Percentiles rank a stretch among this genome's conserved stretches.
These are phyloP conservation scores for Cancer borealis DNA, from an alignment of 2,888 invertebrate genomes.

Conservation along the genomic window DNA sequence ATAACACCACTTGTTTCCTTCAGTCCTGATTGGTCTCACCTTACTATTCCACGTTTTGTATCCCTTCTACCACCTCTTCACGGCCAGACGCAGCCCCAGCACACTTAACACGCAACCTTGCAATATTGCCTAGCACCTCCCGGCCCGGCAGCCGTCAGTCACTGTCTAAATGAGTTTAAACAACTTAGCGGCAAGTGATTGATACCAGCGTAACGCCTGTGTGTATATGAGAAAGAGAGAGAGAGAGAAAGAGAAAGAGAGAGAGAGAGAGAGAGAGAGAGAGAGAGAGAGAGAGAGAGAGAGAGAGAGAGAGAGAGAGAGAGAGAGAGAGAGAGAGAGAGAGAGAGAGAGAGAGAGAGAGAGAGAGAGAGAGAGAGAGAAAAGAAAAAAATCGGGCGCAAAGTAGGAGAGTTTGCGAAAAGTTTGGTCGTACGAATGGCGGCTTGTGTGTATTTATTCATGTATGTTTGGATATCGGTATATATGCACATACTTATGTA, in stretches of 20 bases:
- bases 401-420: not conserved
- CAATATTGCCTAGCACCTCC: not conserved
- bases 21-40: too few species aligned
- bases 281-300: not conserved
- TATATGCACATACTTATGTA: not conserved
- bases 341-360: conserved; percentile 36
- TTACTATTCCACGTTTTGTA: too few species aligned
- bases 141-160: not conserved
- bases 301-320: not conserved
- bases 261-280: not conserved
- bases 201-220: not conserved
- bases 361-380: conserved; percentile 13
- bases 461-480: not conserved
- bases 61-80: too few species aligned
- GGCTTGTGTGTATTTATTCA: too few species aligned
- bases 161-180: not conserved
- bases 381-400: not conserved
- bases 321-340: conserved; percentile 30
- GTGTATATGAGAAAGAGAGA: not conserved
- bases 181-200: not conserved
- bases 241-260: not conserved
- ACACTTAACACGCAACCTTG: too few species aligned
- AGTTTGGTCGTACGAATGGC: not conserved
- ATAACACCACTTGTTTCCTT: too few species aligned
- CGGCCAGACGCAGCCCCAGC: too few species aligned